Evolutionary conservation across 2,888 invertebrate species (phyloP), one percentile per base, ranked within the genome.

Genomic region (Protonemura montana): DNA sequence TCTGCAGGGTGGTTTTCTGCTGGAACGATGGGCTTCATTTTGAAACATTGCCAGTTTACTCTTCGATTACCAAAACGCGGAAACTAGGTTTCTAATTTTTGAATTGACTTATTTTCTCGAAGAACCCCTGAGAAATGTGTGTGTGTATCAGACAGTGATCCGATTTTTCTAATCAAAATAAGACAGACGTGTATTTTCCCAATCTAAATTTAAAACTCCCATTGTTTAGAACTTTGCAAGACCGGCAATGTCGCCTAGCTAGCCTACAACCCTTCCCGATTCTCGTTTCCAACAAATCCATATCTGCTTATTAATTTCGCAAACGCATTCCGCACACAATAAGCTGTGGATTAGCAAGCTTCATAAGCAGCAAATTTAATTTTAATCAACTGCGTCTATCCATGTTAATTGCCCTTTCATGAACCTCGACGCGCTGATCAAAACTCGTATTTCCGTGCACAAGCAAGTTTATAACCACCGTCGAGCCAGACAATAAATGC

Each of bases 401-500:
- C 13, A 10, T 13, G 59, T 59, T 59, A 59, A 59, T 59, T 59
- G 59, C 16, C 13, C 59, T 59, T 59, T 59, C 59, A 59, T 59
- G 59, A 59, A 59, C 16, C 59, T 59, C 59, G 59, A 35, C 35
- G 35, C 35, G 3, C 59, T 10, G 59, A 59, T 59, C 59, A 21
- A 59, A 59, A 59, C 59, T 59, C 35, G 35, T 10, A 10, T 35
- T 35, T 35, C 10, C 35, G 35, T 35, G 35, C 10, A 10, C 5
- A 3, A 35, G 35, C 59, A 59, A 3, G 59, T 59, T 59, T 2
- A 59, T 59, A 21, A 16, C 59, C 59, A 59, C 59, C 21, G n/a
- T n/a, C n/a, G 59, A 59, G 59, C 35, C 59, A 59, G 59, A 59
- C 59, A 59, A 59, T 59, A 59, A 59, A 59, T 59, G 59, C 59